Evolutionary conservation across 1,140 invertebrate species (phyloP), one percentile per base, ranked within the genome.

Genomic region (Halesus radiatus): DNA sequence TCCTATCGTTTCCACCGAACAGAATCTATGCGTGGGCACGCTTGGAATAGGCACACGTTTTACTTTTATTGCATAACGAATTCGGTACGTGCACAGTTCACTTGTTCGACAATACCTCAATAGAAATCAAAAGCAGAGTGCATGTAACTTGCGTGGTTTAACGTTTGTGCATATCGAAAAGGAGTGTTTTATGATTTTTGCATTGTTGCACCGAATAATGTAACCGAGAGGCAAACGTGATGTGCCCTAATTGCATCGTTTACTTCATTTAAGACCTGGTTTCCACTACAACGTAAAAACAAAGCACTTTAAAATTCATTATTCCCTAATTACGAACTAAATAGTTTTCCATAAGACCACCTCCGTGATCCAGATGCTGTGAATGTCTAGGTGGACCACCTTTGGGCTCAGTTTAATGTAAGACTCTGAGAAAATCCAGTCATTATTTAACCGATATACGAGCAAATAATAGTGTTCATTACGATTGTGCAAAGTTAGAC

Each of bases 61-160:
- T 68, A 81, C 76, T 81, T 78, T 81, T 79, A 79, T 81, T 81
- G 80, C 80, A 81, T 81, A 81, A 79, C 80, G 80, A 81, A 81
- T 81, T 56, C 77, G 16, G 77, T 81, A 81, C 80, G 80, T 79
- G 80, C 66, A 26, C 72, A 72, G 72, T 32, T 60, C 80, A 81
- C 68, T 78, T 81, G 80, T 81, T 78, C 15, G 73, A 81, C 80
- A 81, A 81, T 81, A 56, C 76, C 29, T 50, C 45, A 62, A 78
- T 66, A 26, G 76, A 78, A 78, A 78, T 68, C 76, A 78, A 78
- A 78, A 78, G 76, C 76, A 32, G 56, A 78, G 76, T 70, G 50
- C 45, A 66, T 32, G 16, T 64, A 70, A 50, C 76, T 54, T 45
- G 18, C 37, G 50, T 50, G 50, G 68, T n/a, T 50, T 72, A 72